Base-by-base conservation (phyloP, 2,797 vertebrate species). In the Sebastes elongatus region DNA sequence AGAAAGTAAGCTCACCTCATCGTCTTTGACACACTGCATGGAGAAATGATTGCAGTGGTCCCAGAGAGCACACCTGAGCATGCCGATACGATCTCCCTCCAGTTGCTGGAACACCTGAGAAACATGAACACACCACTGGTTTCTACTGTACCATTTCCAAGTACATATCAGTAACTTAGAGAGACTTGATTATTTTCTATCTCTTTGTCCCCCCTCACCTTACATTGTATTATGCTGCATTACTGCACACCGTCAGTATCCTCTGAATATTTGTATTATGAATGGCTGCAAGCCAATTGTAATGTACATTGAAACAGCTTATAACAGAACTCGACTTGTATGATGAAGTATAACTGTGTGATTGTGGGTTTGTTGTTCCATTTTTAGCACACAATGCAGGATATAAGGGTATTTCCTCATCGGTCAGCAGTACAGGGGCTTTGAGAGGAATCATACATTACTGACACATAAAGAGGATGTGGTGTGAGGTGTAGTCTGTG, bases 11-110 rank as follows among this genome's bases (percentile, higher is more conserved):
- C 86, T 88, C 23, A 98, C 98, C 96, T 98, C 96, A 0, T 99
- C 98, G 0, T 98, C 97, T 88, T 96, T 97, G 75, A 99, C 97
- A 1, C 97, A 97, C 85, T 98, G 97, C 94, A 93, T 86, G 38
- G 98, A 99, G 64, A 98, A 96, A 79, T 97, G 96, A 86, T 99
- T 99, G 93, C 97, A 97, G 88, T 99, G 98, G 64, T 97, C 96
- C 98, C 98, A 99, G 33, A 99, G 89, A 0, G 95, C 92, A 67
- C 96, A 97, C 73, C 98, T 95, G 46, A 98, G 95, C 72, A 96
- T 91, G 56, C 90, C 94, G 83, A 99, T 97, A 22, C 98, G 96
- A 89, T 99, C 96, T 0, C 61, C 94, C 81, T 99, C 98, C 86
- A 98, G 94, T 4, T 97, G 95, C 90, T 99, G 97, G 85, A 99